Evolutionary conservation across 2,888 invertebrate genomes (phyloP).

Genomic region (Drosophila rellima): DNA sequence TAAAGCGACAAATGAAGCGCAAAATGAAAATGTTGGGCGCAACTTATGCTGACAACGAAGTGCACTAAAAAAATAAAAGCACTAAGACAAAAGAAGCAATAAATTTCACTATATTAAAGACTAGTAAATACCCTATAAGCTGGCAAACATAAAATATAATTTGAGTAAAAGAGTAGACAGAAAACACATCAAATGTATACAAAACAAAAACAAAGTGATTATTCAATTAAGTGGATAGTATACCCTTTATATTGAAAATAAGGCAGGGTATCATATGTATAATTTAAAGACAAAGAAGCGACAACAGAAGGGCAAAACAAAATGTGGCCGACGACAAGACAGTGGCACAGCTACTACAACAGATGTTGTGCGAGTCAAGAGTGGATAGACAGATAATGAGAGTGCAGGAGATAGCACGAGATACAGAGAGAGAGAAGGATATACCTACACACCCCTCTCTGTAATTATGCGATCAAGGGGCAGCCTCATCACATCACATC

Average conservation of each 20-base stretch:
- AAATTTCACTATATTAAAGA: not conserved
- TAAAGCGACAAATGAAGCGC: slow-evolving; percentile 69
- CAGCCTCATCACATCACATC: slow-evolving; percentile 36
- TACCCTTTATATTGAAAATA: not conserved
- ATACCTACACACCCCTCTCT: slow-evolving; percentile 24
- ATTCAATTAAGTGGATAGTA: not conserved
- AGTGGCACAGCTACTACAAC: slow-evolving; percentile 41
- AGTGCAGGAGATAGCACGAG: not conserved
- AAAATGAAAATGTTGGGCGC: slow-evolving; percentile 63
- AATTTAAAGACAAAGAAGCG: slow-evolving; percentile 17
- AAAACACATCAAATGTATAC: not conserved
- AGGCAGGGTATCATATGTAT: slow-evolving; percentile 19
- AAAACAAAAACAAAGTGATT: not conserved
- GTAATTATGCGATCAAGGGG: slow-evolving; percentile 58
- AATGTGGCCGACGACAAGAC: slow-evolving; percentile 45
- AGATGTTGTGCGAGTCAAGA: slow-evolving; percentile 47
- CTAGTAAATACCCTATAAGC: slow-evolving; percentile 33
- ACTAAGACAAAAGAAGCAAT: slow-evolving; percentile 16
- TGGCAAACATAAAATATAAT: not conserved
- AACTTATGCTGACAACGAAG: slow-evolving; percentile 67
- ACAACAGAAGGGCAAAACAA: slow-evolving; percentile 16
- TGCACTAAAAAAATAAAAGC: slow-evolving; percentile 57
- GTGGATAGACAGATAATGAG: not conserved
- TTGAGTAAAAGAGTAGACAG: not conserved
- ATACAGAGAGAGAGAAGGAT: slow-evolving; percentile 18